These are phyloP conservation scores for Sturnira hondurensis DNA, from an alignment of 2,113 vertebrate genomes.

Conservation along the genomic window DNA sequence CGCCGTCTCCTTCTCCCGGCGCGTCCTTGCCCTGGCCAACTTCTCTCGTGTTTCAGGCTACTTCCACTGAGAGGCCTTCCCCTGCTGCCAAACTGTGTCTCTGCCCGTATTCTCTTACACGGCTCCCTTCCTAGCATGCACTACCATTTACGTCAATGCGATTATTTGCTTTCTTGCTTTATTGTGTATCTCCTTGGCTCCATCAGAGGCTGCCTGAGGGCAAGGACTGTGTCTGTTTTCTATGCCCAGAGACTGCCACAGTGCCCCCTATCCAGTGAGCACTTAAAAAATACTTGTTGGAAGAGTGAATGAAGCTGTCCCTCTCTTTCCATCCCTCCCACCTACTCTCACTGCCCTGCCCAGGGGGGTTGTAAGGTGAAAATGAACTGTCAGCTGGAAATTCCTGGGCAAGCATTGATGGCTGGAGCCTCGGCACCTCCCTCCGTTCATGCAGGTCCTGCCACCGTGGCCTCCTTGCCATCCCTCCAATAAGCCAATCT, in stretches of 20 bases:
- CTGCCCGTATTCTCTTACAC: background rate
- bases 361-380: background rate
- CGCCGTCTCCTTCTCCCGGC: background rate
- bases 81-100: background rate
- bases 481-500: background rate
- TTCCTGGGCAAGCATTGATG: background rate
- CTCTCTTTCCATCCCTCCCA: too few species aligned
- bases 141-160: background rate
- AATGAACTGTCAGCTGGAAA: background rate
- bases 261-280: background rate
- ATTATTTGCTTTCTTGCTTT: background rate
- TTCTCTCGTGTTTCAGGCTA: background rate
- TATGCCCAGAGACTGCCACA: background rate
- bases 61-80: background rate
- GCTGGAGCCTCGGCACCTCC: rapidly evolving
- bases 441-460: background rate
- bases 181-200: background rate
- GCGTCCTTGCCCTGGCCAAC: background rate
- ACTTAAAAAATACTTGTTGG: background rate
- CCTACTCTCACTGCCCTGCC: background rate
- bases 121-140: background rate
- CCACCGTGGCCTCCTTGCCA: background rate
- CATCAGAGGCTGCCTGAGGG: background rate
- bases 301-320: background rate
- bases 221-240: background rate